Conservation (phyloP, 1,140 invertebrate species). For the Yoshiicerus persimilis region DNA sequence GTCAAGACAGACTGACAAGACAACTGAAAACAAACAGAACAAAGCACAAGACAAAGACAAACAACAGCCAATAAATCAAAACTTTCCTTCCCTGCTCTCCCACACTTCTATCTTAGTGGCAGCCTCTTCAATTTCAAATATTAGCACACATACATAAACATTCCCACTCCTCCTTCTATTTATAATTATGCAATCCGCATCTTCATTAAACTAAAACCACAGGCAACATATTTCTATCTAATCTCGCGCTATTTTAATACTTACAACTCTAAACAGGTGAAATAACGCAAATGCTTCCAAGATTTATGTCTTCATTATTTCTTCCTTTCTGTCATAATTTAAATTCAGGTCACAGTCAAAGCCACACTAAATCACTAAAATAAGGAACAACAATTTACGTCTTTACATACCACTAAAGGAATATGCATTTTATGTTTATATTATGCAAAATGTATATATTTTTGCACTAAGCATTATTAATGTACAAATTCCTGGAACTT, state of each 20-base stretch:
- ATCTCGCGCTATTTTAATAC: background rate
- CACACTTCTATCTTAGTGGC: background rate
- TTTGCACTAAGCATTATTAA: no score
- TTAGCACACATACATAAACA: background rate
- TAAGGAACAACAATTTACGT: no score
- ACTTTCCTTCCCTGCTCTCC: background rate
- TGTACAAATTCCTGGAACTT: no score
- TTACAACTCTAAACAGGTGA: background rate
- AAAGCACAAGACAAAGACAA: background rate
- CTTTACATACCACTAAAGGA: no score
- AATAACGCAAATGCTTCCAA: background rate
- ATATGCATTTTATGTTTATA: no score
- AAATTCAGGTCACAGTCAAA: background rate
- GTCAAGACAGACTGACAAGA: background rate
- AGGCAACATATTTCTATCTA: background rate
- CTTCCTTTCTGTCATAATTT: background rate
- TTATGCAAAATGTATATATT: no score
- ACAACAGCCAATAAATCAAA: background rate
- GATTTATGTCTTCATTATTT: background rate
- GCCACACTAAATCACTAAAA: background rate
- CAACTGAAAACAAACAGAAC: constrained; percentile 3
- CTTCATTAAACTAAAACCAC: background rate
- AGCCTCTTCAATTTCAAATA: background rate
- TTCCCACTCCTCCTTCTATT: background rate
- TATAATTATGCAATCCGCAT: no score